A percentile compares a stretch with the other conserved stretches of the same genome.
Evolutionary conservation across 1,140 invertebrate species (phyloP).

Genomic region (Drosophila sulfurigaster): DNA sequence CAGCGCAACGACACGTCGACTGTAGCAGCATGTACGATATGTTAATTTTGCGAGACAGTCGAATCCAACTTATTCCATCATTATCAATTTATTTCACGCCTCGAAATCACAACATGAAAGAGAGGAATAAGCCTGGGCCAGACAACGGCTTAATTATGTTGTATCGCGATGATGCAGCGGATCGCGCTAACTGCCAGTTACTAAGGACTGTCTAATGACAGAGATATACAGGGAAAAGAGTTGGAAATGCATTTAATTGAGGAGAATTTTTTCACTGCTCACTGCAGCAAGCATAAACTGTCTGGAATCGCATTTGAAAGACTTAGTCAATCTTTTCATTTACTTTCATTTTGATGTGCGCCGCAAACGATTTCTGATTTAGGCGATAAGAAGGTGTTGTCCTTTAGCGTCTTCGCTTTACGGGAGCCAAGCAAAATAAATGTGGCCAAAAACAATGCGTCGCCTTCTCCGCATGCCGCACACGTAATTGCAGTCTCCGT

Average conservation of each 20-base stretch:
- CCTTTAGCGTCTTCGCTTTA: slow-evolving; percentile 83
- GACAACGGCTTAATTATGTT: slow-evolving; percentile 76
- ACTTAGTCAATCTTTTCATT: slow-evolving; percentile 36
- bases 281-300: no score
- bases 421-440: slow-evolving; percentile 51
- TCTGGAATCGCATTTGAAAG: slow-evolving; percentile 32
- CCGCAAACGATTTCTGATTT: slow-evolving; percentile 40
- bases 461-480: slow-evolving; percentile 40
- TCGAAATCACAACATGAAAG: slow-evolving; percentile 67
- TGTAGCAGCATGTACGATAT: slow-evolving; percentile 23
- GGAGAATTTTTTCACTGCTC: background rate
- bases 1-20: slow-evolving; percentile 57
- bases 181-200: slow-evolving; percentile 17
- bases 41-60: slow-evolving; percentile 49
- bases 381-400: slow-evolving; percentile 84
- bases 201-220: slow-evolving; percentile 10
- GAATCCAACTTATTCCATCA: slow-evolving; percentile 82
- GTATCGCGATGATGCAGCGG: slow-evolving; percentile 11
- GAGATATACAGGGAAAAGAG: background rate
- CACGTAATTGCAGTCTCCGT: slow-evolving; percentile 64
- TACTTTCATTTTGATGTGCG: slow-evolving; percentile 42
- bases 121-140: slow-evolving; percentile 26
- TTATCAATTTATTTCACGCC: slow-evolving; percentile 84
- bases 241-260: background rate
- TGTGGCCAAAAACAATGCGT: slow-evolving; percentile 28